A percentile compares a stretch with the other conserved stretches of the same genome.
phyloP scores from a whole-genome alignment of 2,113 vertebrate genomes.

The Callionymus lyra region DNA sequence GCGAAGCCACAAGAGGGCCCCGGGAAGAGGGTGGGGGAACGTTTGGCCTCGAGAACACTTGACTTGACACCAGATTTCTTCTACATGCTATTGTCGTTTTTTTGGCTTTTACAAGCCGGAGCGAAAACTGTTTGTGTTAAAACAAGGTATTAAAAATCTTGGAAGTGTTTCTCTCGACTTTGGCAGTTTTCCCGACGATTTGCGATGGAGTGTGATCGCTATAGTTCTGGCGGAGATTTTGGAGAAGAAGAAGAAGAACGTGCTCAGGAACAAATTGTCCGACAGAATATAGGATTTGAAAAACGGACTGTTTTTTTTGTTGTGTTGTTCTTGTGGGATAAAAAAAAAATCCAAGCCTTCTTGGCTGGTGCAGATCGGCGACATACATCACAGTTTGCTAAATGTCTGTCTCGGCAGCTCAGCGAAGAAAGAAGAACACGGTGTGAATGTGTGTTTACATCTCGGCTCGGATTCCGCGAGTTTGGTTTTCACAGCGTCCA shows the following conservation, averaged over 20 bases:
- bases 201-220: constrained; percentile 43
- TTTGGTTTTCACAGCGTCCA: constrained; percentile 61
- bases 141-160: constrained; percentile 62
- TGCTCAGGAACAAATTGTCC: constrained; percentile 58
- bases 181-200: constrained; percentile 51
- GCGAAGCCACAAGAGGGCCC: constrained; percentile 40
- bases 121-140: constrained; percentile 56
- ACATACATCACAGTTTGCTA: constrained; percentile 64
- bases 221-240: constrained; percentile 49
- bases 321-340: constrained; percentile 34
- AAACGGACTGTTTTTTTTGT: constrained; percentile 36
- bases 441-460: constrained; percentile 66
- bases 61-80: constrained; percentile 35
- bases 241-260: constrained; percentile 41
- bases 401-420: constrained; percentile 61
- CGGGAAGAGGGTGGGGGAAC: constrained; percentile 33
- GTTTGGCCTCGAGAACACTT: constrained; percentile 34
- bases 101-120: constrained; percentile 53
- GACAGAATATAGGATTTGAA: constrained; percentile 45
- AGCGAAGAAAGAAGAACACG: constrained; percentile 59
- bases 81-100: constrained; percentile 50
- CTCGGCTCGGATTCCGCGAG: constrained; percentile 59
- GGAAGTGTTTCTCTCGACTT: constrained; percentile 44
- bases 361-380: constrained; percentile 58
- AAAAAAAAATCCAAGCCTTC: constrained; percentile 44